Conservation (phyloP, 2,797 vertebrate genomes). For the Enteromius fasciolatus region DNA sequence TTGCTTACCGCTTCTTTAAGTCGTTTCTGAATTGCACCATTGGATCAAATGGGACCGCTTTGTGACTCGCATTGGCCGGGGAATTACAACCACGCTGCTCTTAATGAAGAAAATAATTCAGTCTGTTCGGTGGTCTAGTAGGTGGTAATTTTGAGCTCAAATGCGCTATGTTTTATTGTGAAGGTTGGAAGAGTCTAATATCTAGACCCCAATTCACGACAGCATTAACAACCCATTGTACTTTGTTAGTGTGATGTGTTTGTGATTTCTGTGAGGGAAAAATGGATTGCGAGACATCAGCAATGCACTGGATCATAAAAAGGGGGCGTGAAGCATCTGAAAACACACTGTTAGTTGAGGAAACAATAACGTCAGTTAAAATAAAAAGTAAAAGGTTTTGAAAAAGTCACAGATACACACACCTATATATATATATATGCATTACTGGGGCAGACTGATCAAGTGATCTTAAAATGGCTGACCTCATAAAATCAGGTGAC, state of each 20-base stretch:
- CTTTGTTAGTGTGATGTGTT: background rate
- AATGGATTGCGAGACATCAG: background rate
- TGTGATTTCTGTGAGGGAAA: background rate
- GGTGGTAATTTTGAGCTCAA: conserved; percentile 14
- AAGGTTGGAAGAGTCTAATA: conserved; percentile 21
- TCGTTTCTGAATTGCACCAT: conserved; percentile 51
- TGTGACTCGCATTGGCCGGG: conserved; percentile 45
- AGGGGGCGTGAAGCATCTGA: background rate
- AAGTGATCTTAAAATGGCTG: background rate
- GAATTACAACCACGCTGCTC: conserved; percentile 28
- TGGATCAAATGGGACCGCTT: conserved; percentile 41
- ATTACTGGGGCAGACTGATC: background rate
- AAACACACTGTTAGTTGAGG: background rate
- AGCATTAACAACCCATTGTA: background rate
- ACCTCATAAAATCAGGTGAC: background rate
- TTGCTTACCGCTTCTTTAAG: conserved; percentile 70
- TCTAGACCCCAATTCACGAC: conserved; percentile 30
- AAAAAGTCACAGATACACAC: no score
- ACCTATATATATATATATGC: no score
- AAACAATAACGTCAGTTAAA: background rate
- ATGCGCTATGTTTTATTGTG: background rate
- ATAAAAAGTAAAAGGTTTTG: background rate
- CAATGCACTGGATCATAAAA: background rate
- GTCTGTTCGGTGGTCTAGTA: conserved; percentile 46
- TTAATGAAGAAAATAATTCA: conserved; percentile 57